Evolutionary conservation across 1,140 invertebrate species (phyloP).

Genomic region (Reticulitermes speratus): DNA sequence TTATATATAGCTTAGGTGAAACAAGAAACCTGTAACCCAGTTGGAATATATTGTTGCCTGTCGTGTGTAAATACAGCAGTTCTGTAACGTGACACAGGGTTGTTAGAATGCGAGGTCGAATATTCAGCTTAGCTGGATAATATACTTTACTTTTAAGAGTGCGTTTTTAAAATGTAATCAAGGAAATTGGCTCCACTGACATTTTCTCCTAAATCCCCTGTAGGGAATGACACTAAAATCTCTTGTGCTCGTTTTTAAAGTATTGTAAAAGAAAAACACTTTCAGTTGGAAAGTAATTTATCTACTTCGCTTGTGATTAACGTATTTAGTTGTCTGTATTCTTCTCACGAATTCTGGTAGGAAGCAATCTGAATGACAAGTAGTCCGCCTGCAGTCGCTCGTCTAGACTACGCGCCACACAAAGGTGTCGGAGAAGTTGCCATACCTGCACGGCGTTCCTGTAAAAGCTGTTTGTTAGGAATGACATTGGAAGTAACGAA

Average conservation of each 20-base stretch:
- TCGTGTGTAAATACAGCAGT: neutral
- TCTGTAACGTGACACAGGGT: neutral
- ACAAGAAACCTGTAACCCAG: too few relatives aligned
- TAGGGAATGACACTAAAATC: neutral
- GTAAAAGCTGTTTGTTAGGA: too few relatives aligned
- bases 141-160: neutral
- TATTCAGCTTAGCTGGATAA: neutral
- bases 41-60: too few relatives aligned
- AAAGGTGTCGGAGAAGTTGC: neutral
- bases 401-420: neutral
- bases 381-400: neutral
- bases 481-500: too few relatives aligned
- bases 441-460: neutral
- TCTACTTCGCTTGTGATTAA: constrained; percentile 12
- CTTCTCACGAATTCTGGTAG: neutral
- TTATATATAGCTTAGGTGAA: too few relatives aligned
- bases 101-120: neutral
- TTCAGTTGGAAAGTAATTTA: constrained; percentile 3
- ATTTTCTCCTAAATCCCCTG: neutral
- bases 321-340: neutral
- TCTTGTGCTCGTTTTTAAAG: neutral
- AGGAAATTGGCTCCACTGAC: neutral
- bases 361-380: neutral
- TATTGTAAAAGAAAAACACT: neutral
- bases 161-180: constrained; percentile 8